Evolutionary conservation across 2,888 invertebrate species (phyloP), one percentile per base, ranked within the genome.

Genomic region (Megastigmus dorsalis): DNA sequence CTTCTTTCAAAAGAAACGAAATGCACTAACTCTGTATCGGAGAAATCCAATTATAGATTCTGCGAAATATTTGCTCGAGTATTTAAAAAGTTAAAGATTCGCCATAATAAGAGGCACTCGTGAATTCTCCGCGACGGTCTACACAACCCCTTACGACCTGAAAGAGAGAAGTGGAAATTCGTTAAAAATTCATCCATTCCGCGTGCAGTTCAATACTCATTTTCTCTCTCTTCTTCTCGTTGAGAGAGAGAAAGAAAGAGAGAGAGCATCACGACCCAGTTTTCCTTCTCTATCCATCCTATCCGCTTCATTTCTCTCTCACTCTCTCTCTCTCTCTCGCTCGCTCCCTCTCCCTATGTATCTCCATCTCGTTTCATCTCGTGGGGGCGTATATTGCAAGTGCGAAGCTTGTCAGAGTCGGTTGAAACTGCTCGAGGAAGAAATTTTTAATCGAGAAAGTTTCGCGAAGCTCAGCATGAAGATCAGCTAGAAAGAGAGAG

Each of bases 401-500:
- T 73, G 78, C 76, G 79, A 78, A 82, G 80, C 78, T 80, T 74
- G 76, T 77, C 77, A 74, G 69, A 68, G 54, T 67, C 33, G 36
- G 55, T 77, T 77, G 68, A 75, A 67, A 66, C 77, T 74, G 73
- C 78, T 77, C 66, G 78, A 77, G 77, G 77, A 83, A 80, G 80
- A 82, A 82, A 84, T 85, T 85, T 85, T 85, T 85, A 85, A 84
- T 84, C 84, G 85, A 84, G 84, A 84, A 85, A 85, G 82, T 84
- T 85, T 84, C 71, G 75, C 76, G 77, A 77, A 79, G 75, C 77
- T 77, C 71, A 63, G 76, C 70, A 57, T 70, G 77, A 63, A 78
- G 75, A 72, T 66, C 65, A 55, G 50, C 1, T 18, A 41, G 26
- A n/a, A 33, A 54, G 18, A 23, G 20, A 23, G 45, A 66, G 33